These are phyloP conservation scores for Stegodyphus dumicola DNA, from an alignment of 1,140 invertebrate genomes.

Conservation along the genomic window DNA sequence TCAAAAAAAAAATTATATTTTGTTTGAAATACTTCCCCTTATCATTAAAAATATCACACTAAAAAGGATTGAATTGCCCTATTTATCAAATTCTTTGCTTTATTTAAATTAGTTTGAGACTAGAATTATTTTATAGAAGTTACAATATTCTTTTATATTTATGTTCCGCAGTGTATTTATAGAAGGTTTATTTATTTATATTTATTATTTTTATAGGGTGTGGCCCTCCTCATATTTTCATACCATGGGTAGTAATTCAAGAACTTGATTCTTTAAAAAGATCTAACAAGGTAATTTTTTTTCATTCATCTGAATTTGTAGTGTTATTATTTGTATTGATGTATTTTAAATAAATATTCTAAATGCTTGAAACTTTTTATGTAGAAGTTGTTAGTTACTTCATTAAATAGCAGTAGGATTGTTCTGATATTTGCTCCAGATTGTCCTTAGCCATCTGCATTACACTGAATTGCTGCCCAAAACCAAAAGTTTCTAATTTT, in stretches of 20 bases:
- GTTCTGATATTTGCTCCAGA: neutral
- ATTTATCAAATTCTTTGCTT: too few relatives aligned
- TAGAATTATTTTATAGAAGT: too few relatives aligned
- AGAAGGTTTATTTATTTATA: neutral
- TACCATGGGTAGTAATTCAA: slow-evolving; percentile 50
- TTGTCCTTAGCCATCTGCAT: too few relatives aligned
- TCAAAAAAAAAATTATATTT: too few relatives aligned
- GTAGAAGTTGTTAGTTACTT: neutral
- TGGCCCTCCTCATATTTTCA: slow-evolving; percentile 44
- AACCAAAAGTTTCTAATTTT: too few relatives aligned
- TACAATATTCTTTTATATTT: too few relatives aligned
- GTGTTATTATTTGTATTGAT: neutral
- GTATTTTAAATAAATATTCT: neutral
- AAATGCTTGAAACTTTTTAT: neutral
- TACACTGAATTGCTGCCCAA: too few relatives aligned
- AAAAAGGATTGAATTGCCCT: too few relatives aligned
- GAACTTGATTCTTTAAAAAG: slow-evolving; percentile 56
- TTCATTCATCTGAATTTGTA: neutral
- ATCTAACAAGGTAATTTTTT: neutral
- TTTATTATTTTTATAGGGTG: neutral
- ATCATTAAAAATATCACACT: too few relatives aligned
- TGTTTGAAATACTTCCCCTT: too few relatives aligned
- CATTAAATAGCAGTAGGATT: neutral
- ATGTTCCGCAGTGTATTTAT: too few relatives aligned
- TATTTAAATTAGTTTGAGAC: too few relatives aligned